These are phyloP conservation scores for Serilophus lunatus DNA, from an alignment of 2,113 vertebrate species.

Conservation along the genomic window DNA sequence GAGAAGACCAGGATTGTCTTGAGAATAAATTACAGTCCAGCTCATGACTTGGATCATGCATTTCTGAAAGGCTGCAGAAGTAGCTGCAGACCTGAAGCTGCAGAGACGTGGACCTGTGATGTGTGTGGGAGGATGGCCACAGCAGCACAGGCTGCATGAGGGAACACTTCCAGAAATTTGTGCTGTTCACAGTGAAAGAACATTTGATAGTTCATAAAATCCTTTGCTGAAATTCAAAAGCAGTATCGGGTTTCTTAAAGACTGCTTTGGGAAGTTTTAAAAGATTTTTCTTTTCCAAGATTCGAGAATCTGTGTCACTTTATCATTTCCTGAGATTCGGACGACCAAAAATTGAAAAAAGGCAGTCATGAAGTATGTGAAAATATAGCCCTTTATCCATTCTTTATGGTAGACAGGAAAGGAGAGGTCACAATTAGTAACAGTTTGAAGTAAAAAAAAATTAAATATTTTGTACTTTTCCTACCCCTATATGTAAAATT, in stretches of 20 bases:
- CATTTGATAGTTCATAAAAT: background rate
- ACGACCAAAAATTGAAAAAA: background rate
- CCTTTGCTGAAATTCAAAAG: background rate
- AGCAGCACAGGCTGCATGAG: background rate
- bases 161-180: background rate
- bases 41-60: background rate
- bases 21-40: background rate
- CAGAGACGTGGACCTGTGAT: rapidly evolving
- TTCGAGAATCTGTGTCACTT: background rate
- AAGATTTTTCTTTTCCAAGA: background rate
- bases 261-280: background rate
- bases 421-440: background rate
- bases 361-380: background rate
- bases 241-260: background rate
- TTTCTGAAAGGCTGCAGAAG: background rate
- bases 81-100: background rate
- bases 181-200: background rate
- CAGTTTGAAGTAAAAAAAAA: background rate
- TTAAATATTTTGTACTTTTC: background rate
- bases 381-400: background rate
- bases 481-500: background rate
- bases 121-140: background rate
- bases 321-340: background rate
- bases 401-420: background rate
- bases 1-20: background rate